phyloP scores from a whole-genome alignment of 35 echinoderm and acorn worm genomes.

The Strongylocentrotus purpuratus region DNA sequence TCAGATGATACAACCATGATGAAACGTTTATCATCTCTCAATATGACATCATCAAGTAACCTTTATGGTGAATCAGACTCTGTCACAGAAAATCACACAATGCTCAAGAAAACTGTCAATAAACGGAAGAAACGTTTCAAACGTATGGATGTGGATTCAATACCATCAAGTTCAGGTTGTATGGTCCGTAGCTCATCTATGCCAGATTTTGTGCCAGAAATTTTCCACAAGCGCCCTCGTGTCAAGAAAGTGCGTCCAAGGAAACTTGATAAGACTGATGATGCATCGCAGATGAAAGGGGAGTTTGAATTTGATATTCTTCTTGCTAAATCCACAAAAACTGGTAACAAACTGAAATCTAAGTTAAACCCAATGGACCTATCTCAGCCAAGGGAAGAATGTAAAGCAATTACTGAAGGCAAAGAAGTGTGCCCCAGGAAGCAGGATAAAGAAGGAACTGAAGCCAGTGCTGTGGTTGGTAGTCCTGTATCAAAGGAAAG shows the following conservation, averaged over 20 bases:
- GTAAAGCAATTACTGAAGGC: neutral
- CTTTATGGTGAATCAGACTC: conserved; percentile 98
- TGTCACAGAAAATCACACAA: conserved; percentile 79
- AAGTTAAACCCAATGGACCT: neutral
- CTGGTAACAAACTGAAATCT: neutral
- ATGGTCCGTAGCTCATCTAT: conserved; percentile 63
- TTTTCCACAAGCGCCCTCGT: conserved; percentile 61
- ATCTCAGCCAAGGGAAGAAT: neutral
- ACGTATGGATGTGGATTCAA: conserved; percentile 81
- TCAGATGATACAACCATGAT: conserved; percentile 81
- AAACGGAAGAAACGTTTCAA: conserved; percentile 83
- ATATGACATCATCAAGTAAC: conserved; percentile 95
- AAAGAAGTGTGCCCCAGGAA: neutral
- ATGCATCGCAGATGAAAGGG: conserved; percentile 43
- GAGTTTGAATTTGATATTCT: conserved; percentile 65
- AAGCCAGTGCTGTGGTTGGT: neutral
- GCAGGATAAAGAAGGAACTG: neutral
- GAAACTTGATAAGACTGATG: conserved; percentile 49
- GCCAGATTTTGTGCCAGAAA: conserved; percentile 75
- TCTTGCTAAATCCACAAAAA: conserved; percentile 26
- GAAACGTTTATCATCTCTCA: conserved; percentile 86
- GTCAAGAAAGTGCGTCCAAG: conserved; percentile 59
- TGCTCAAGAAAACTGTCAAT: conserved; percentile 58
- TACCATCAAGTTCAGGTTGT: conserved; percentile 10
- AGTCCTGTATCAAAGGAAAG: conserved; percentile 30